Evolutionary conservation across 53 echinoderm and acorn worm species (phyloP).

Genomic region (Arbacia lixula): DNA sequence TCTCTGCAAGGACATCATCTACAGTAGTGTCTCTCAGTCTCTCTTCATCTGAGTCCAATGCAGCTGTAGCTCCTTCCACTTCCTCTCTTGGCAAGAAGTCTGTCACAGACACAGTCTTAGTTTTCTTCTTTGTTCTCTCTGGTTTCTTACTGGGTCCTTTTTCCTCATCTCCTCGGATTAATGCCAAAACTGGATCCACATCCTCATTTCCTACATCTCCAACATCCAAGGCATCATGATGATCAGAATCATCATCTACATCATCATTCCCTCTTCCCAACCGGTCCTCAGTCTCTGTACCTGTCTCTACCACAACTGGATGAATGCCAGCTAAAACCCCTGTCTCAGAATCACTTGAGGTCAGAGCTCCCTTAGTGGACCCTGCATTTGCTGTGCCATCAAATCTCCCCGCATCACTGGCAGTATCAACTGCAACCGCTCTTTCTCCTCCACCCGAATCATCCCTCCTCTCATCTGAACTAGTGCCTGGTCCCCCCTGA

Average conservation of each 20-base stretch:
- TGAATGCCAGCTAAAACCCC: too few species aligned
- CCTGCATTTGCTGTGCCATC: not conserved
- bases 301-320: not conserved
- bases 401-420: not conserved
- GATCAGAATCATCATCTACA: not conserved
- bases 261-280: not conserved
- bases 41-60: conserved; percentile 59
- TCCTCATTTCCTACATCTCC: conserved; percentile 66
- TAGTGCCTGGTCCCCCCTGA: not conserved
- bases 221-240: conserved; percentile 33
- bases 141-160: not conserved
- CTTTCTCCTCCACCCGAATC: not conserved
- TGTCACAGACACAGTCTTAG: conserved; percentile 54
- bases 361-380: not conserved
- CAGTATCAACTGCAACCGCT: not conserved
- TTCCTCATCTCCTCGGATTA: conserved; percentile 48
- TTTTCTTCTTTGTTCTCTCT: not conserved
- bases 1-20: conserved; percentile 89
- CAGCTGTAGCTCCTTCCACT: not conserved
- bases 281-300: not conserved
- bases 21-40: conserved; percentile 69
- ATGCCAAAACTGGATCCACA: conserved; percentile 57
- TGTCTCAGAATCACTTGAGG: not conserved
- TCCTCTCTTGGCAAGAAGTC: conserved; percentile 79
- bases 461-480: not conserved